Conservation (phyloP, 2,888 invertebrate genomes). For the Ophion costatus region DNA sequence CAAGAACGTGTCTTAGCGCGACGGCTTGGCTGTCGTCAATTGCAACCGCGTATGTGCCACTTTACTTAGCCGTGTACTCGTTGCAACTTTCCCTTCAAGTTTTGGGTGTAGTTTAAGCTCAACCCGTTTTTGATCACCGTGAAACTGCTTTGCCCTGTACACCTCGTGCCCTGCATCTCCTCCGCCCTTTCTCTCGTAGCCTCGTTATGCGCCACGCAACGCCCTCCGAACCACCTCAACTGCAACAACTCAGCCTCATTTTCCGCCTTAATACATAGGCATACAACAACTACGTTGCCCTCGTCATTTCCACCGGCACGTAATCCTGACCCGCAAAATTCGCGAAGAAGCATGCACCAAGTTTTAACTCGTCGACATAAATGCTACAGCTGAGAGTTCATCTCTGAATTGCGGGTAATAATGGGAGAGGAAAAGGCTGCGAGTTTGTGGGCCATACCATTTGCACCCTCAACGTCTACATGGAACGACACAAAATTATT, state of each 20-base stretch:
- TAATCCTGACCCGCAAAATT: conserved; percentile 12
- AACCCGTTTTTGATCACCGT: conserved; percentile 20
- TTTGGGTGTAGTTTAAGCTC: conserved; percentile 47
- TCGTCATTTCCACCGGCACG: conserved; percentile 1
- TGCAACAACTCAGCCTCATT: background rate
- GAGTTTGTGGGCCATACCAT: background rate
- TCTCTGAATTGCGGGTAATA: background rate
- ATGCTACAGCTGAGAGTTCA: background rate
- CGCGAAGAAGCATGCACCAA: background rate
- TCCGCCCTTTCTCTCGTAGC: background rate
- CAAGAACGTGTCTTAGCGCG: conserved; percentile 11
- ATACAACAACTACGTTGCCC: background rate
- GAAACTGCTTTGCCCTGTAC: background rate
- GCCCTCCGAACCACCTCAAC: background rate
- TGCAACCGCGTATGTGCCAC: conserved; percentile 34
- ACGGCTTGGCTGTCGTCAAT: conserved; percentile 27
- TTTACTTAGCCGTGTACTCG: conserved; percentile 20
- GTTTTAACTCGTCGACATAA: background rate
- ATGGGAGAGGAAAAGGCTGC: background rate
- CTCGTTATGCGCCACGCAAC: conserved; percentile 6
- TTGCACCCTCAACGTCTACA: too few relatives aligned
- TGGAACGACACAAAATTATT: too few relatives aligned
- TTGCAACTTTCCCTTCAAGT: conserved; percentile 51
- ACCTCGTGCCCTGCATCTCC: background rate
- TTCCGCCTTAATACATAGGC: background rate